phyloP scores from a whole-genome alignment of 2,113 vertebrate genomes.

The Stigmatopora nigra region DNA sequence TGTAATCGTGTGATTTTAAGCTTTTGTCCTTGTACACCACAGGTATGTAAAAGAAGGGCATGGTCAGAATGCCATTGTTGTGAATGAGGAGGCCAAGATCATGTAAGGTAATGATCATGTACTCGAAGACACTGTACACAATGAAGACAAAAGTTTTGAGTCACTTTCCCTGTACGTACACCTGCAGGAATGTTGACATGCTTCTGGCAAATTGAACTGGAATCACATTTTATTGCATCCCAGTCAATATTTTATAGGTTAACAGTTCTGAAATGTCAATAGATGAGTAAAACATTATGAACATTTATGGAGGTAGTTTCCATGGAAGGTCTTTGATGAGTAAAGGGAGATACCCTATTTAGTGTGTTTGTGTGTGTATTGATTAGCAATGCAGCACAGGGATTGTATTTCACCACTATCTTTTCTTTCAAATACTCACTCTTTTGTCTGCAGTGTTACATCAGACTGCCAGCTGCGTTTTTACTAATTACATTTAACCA shows the following conservation, averaged over 20 bases:
- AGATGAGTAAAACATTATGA: background rate
- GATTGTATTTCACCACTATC: slow-evolving; percentile 42
- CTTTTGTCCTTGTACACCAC: slow-evolving; percentile 35
- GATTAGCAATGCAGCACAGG: slow-evolving; percentile 36
- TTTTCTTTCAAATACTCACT: slow-evolving; percentile 22
- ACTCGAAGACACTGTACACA: background rate
- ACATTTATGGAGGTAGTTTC: background rate
- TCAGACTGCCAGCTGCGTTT: background rate
- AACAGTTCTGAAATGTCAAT: slow-evolving; percentile 3
- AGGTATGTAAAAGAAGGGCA: slow-evolving; percentile 47
- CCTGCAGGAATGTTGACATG: background rate
- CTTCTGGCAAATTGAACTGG: no score
- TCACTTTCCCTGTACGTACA: background rate
- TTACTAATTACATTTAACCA: background rate
- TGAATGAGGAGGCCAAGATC: background rate
- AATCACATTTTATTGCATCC: background rate
- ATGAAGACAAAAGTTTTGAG: background rate
- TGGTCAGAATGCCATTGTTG: slow-evolving; percentile 13
- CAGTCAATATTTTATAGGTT: background rate
- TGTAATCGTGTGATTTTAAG: slow-evolving; percentile 39
- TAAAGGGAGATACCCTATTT: slow-evolving; percentile 12
- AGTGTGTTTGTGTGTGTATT: slow-evolving; percentile 36
- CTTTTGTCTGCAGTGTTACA: slow-evolving; percentile 7
- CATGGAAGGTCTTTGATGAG: slow-evolving; percentile 2
- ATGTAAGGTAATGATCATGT: no score